phyloP scores from a whole-genome alignment of 2,113 vertebrate genomes.

The Lycaon pictus region DNA sequence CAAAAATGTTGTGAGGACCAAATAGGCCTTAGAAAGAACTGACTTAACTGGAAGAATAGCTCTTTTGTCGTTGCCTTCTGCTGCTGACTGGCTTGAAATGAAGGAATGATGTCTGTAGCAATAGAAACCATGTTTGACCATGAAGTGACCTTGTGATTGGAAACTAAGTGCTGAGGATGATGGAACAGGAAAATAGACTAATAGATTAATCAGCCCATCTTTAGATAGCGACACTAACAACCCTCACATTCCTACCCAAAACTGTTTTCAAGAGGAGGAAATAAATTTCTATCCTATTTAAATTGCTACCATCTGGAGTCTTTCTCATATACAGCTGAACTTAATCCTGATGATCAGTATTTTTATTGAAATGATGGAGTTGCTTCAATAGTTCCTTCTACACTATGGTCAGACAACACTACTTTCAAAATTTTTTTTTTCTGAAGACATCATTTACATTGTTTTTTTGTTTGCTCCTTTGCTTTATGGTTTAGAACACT shows the following conservation, averaged over 20 bases:
- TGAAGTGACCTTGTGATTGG: not conserved
- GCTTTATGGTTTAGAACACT: not conserved
- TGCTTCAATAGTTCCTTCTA: not conserved
- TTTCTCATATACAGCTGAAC: not conserved
- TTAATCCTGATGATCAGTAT: not conserved
- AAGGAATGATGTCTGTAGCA: not conserved
- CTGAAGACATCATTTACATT: not conserved
- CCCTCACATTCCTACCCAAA: not conserved
- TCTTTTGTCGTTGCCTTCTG: not conserved
- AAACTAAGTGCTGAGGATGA: not conserved
- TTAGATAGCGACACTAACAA: not conserved
- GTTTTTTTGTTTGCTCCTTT: slow-evolving; percentile 19
- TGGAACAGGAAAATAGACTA: not conserved
- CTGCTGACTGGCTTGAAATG: not conserved
- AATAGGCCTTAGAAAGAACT: not conserved
- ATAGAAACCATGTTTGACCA: not conserved
- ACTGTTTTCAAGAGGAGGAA: not conserved
- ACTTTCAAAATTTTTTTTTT: not conserved
- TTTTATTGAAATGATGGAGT: not conserved
- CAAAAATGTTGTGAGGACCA: not conserved
- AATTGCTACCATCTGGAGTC: not conserved
- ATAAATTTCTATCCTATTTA: not conserved
- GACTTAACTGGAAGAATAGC: not conserved
- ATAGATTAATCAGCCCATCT: not conserved
- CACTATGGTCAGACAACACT: not conserved